Evolutionary conservation across 2,113 vertebrate species (phyloP).

Genomic region (Sardina pilchardus): DNA sequence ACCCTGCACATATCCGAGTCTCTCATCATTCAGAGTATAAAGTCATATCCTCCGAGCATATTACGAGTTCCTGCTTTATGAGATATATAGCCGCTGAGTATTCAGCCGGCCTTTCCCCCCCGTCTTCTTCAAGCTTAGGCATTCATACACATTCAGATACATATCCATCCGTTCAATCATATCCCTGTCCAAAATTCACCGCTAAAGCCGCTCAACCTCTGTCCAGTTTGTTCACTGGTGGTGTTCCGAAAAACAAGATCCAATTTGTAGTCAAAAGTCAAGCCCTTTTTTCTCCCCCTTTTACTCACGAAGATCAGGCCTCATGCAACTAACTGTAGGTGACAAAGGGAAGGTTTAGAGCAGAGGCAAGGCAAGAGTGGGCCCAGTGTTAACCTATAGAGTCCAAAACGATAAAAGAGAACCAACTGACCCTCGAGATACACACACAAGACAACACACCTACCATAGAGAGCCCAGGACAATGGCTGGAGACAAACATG

Average conservation of each 20-base stretch:
- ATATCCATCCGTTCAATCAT: slow-evolving; percentile 12
- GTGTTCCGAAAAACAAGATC: slow-evolving; percentile 41
- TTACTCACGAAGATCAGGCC: slow-evolving; percentile 18
- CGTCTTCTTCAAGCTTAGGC: slow-evolving; percentile 10
- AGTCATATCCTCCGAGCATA: slow-evolving; percentile 10
- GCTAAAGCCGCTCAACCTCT: slow-evolving; percentile 39
- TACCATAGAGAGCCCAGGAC: slow-evolving; percentile 69
- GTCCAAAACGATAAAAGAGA: slow-evolving; percentile 37
- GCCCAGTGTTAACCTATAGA: slow-evolving; percentile 48
- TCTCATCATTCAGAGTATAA: slow-evolving; percentile 6
- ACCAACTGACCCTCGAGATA: slow-evolving; percentile 44
- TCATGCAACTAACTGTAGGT: slow-evolving; percentile 16
- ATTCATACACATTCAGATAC: slow-evolving; percentile 22
- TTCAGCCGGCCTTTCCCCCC: background rate
- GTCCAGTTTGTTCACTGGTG: slow-evolving; percentile 47
- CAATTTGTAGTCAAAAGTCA: slow-evolving; percentile 14
- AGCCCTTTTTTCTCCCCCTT: slow-evolving; percentile 3
- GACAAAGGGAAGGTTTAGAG: background rate
- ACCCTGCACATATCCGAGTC: slow-evolving; percentile 15
- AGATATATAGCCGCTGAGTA: background rate
- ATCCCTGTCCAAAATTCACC: background rate
- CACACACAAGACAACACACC: slow-evolving; percentile 46
- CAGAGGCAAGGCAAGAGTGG: slow-evolving; percentile 30
- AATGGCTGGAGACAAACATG: slow-evolving; percentile 72
- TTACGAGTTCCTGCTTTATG: slow-evolving; percentile 7